Evolutionary conservation across 2,888 invertebrate species (phyloP).

Genomic region (Hypercompe scribonia): DNA sequence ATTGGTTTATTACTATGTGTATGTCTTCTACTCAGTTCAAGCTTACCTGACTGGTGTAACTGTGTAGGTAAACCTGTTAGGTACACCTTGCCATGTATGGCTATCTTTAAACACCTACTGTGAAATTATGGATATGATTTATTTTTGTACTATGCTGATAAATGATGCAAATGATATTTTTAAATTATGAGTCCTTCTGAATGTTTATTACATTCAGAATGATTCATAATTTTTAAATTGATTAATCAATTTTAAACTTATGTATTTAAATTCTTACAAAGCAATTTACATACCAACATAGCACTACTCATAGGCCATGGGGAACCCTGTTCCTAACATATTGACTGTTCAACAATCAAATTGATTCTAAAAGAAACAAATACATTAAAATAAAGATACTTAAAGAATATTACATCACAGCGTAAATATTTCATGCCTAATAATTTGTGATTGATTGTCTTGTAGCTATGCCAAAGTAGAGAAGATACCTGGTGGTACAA

Average conservation of each 20-base stretch:
- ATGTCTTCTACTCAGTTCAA: no score
- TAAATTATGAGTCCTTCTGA: not conserved
- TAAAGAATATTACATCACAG: not conserved
- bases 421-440: not conserved
- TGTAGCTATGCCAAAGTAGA: constrained; percentile 95
- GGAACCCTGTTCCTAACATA: no score
- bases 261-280: not conserved
- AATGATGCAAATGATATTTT: not conserved
- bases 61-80: no score
- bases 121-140: not conserved
- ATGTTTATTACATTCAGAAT: no score
- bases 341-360: no score
- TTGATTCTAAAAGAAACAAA: no score
- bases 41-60: no score
- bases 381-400: not conserved
- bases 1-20: no score
- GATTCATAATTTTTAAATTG: no score
- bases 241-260: no score
- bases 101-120: not conserved
- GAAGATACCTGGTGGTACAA: constrained; percentile 97
- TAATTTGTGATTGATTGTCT: not conserved
- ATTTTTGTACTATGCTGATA: not conserved
- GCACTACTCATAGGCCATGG: no score
- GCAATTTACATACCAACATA: not conserved
- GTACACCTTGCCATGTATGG: no score